Conservation (phyloP, 2,113 vertebrate species). For the Sinocyclocheilus rhinocerous region DNA sequence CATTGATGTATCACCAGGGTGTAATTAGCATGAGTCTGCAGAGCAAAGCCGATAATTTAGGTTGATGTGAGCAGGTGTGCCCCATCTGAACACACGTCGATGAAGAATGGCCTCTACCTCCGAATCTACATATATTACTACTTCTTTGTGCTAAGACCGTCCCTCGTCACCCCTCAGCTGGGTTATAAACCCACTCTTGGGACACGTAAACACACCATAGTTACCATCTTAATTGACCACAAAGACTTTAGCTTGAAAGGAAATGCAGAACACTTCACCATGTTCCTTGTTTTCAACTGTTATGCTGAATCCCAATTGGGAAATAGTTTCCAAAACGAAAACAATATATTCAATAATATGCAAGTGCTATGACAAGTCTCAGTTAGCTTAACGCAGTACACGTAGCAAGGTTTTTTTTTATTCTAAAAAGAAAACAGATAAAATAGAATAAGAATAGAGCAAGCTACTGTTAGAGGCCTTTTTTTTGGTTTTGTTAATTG, state of each 20-base stretch:
- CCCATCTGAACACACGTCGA: constrained; percentile 4
- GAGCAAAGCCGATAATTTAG: constrained; percentile 52
- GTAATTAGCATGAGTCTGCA: constrained; percentile 58
- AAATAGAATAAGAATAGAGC: no score
- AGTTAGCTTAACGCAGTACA: no score
- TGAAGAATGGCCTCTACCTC: constrained; percentile 26
- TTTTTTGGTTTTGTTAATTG: no score
- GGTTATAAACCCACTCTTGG: neutral
- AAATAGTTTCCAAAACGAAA: neutral
- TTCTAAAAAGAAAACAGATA: no score
- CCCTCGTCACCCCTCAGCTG: neutral
- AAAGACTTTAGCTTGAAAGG: neutral
- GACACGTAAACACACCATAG: neutral
- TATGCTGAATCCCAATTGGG: neutral
- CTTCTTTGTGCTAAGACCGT: constrained; percentile 8
- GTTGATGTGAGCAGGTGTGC: constrained; percentile 51
- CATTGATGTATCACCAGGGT: constrained; percentile 57
- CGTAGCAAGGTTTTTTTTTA: no score
- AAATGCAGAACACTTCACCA: neutral
- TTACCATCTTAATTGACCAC: neutral
- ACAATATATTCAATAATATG: no score
- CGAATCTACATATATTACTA: constrained; percentile 36
- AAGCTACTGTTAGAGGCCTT: no score
- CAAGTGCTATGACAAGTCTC: no score
- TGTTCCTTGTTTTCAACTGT: neutral